Evolutionary conservation across 2,888 invertebrate genomes (phyloP), one percentile per base, ranked within the genome.

Genomic region (Dromius quadrimaculatus): DNA sequence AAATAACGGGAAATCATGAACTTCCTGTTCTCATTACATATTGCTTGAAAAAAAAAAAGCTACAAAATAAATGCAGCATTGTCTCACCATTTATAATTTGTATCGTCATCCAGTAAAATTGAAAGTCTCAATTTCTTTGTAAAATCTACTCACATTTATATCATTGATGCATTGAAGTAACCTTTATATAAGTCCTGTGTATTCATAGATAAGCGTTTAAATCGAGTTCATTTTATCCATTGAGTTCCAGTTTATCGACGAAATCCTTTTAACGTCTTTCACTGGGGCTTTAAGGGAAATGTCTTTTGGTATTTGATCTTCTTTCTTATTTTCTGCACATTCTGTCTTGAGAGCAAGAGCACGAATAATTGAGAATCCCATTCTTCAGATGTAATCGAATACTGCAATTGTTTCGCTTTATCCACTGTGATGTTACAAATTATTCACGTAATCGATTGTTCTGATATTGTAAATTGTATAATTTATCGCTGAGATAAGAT

Each of bases 181-280:
- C 50, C 6, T 23, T 54, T 28, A 54, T 23, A 32, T 28, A 54
- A 54, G 17, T 54, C 50, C 13, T 23, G 5, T 3, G 17, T 28
- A 15, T 54, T 54, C 28, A 54, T 28, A 54, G 50, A 54, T 54
- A 28, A 28, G 50, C 50, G 23, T 54, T 54, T 54, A 54, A 54
- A 54, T 54, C 50, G 28, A 54, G 50, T 54, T 54, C 23, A 54
- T 54, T 54, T 54, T 54, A 54, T 54, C 50, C 50, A 54, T 8
- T 54, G 50, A 15, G 28, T 54, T 28, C 28, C 50, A 54, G 50
- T 54, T 54, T 54, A 54, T 54, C 28, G 50, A 54, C 50, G 28
- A 54, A 54, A 28, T 54, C 47, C 47, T 22, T 50, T 50, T 50
- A 50, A 50, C 47, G 23, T 50, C 50, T 32, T 54, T 54, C 50